These are phyloP conservation scores for Megatriorchis doriae DNA, from an alignment of 2,113 vertebrate genomes.

Conservation along the genomic window DNA sequence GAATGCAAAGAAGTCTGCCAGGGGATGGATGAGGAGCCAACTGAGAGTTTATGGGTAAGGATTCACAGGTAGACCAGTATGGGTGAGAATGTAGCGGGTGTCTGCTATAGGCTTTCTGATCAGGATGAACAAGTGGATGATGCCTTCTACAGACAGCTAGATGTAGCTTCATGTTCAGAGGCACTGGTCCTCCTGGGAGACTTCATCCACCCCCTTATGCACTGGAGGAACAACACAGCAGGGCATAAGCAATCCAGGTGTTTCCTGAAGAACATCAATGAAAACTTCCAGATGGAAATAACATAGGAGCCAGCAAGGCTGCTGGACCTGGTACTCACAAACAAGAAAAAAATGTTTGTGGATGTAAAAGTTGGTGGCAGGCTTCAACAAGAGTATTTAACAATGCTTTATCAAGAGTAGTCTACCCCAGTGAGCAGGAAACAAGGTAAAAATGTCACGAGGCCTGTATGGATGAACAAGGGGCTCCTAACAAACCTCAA, in stretches of 20 bases:
- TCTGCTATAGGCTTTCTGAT: background rate
- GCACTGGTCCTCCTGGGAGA: rapidly evolving
- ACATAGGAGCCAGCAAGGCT: background rate
- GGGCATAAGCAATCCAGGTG: background rate
- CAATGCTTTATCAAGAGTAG: background rate
- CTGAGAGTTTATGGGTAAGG: background rate
- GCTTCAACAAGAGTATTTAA: background rate
- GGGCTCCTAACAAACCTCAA: background rate
- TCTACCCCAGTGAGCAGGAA: background rate
- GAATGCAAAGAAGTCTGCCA: background rate
- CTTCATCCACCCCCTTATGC: background rate
- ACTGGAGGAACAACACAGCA: background rate
- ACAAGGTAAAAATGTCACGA: background rate
- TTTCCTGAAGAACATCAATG: rapidly evolving
- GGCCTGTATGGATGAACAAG: background rate
- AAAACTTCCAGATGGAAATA: background rate
- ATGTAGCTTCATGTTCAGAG: background rate
- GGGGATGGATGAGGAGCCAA: background rate
- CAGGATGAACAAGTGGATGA: background rate
- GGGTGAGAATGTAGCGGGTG: background rate
- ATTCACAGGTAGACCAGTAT: background rate
- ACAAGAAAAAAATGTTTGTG: background rate
- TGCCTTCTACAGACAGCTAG: background rate
- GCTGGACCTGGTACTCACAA: background rate
- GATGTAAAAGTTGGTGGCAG: background rate